These are phyloP conservation scores for Orgyia antiqua DNA, from an alignment of 2,888 invertebrate species.

Conservation along the genomic window DNA sequence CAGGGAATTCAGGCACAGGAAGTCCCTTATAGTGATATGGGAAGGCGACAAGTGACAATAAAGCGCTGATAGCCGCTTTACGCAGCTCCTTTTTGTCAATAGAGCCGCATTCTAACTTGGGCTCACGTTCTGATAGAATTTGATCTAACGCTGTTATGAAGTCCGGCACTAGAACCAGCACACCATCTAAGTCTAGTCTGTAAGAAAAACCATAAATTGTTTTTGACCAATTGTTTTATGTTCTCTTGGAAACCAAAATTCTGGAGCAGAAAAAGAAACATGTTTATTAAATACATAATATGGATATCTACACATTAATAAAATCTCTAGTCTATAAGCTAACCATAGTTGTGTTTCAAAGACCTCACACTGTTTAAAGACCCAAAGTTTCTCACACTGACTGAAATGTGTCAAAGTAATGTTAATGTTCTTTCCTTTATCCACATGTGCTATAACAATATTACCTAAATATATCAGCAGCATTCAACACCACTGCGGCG, in stretches of 20 bases:
- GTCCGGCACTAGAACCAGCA: conserved; percentile 92
- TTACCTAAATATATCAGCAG: conserved; percentile 89
- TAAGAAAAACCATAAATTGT: too few species aligned
- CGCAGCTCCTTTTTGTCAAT: conserved; percentile 88
- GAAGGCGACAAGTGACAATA: conserved; percentile 93
- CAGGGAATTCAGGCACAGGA: conserved; percentile 83
- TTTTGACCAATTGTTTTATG: too few species aligned
- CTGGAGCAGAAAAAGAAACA: too few species aligned
- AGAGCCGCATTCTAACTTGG: conserved; percentile 82
- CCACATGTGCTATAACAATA: too few species aligned
- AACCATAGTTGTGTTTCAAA: not conserved
- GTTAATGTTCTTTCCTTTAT: too few species aligned
- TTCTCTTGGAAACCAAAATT: too few species aligned
- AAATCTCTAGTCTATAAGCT: too few species aligned
- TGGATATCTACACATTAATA: too few species aligned
- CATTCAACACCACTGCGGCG: conserved; percentile 91
- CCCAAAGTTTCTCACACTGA: too few species aligned
- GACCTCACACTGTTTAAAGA: too few species aligned
- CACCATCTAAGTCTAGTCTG: conserved; percentile 93
- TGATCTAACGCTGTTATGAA: conserved; percentile 94
- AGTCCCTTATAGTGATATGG: conserved; percentile 94
- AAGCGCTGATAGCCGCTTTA: conserved; percentile 93
- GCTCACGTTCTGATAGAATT: conserved; percentile 91
- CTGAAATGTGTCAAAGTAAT: too few species aligned
- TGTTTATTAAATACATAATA: too few species aligned